Conservation (phyloP, 2,888 invertebrate species). For the Ditylenchus weischeri region DNA sequence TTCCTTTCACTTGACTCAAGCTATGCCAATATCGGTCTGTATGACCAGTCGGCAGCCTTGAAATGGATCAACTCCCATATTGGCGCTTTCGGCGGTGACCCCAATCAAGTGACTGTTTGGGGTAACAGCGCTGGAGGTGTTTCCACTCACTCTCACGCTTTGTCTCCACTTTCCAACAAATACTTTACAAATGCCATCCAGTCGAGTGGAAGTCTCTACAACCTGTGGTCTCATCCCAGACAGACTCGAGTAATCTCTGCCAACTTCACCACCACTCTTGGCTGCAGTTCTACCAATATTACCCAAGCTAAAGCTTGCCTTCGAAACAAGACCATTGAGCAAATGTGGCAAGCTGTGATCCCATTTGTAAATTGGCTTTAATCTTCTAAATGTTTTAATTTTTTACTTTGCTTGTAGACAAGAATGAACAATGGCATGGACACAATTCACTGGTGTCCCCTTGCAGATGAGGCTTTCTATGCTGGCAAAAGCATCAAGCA, state of each 20-base stretch:
- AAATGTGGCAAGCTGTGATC: too few relatives aligned
- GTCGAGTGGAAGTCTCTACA: too few relatives aligned
- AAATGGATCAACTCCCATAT: conserved; percentile 31
- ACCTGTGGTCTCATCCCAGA: too few relatives aligned
- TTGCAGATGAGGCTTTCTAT: conserved; percentile 6
- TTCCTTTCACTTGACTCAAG: conserved; percentile 7
- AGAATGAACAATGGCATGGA: too few relatives aligned
- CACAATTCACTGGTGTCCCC: background rate
- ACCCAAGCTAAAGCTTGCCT: too few relatives aligned
- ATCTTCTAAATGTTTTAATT: too few relatives aligned
- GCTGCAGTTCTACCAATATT: too few relatives aligned
- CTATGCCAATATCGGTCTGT: conserved; percentile 24
- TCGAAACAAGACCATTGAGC: too few relatives aligned
- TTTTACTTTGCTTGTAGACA: too few relatives aligned
- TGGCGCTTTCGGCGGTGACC: conserved; percentile 32
- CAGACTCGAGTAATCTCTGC: too few relatives aligned
- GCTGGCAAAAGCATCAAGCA: conserved; percentile 2
- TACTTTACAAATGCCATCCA: background rate
- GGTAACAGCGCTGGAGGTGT: conserved; percentile 27
- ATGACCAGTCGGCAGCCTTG: conserved; percentile 33
- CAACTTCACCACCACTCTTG: too few relatives aligned
- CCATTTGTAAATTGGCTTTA: too few relatives aligned
- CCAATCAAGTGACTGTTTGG: conserved; percentile 30
- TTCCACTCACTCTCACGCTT: background rate
- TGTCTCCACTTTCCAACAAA: conserved; percentile 3